Evolutionary conservation across 2,888 invertebrate genomes (phyloP), one percentile per base, ranked within the genome.

Genomic region (Steromphala cineraria): DNA sequence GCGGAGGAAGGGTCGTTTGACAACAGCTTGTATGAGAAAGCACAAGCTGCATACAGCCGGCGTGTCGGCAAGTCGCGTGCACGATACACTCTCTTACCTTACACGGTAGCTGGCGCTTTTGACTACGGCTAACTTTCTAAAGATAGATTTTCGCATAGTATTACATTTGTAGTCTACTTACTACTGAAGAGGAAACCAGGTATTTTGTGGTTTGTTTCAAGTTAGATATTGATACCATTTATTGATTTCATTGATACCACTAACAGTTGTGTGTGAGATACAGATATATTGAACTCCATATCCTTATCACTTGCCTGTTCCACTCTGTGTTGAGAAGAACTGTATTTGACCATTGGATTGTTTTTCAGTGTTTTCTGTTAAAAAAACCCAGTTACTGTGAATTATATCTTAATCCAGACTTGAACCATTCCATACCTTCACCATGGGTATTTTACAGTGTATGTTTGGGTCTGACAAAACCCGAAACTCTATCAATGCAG

Each of bases 101-200:
- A 62, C 62, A 62, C 62, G 62, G 62, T 62, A 62, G 62, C 62
- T 62, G 28, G 62, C 62, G 62, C 62, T 28, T 62, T 62, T 62
- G 62, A 62, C 62, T 62, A 24, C 15, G 28, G 62, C 62, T 62
- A 28, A 28, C 62, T 62, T 62, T 62, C 62, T 62, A 62, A 62
- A 62, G 62, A 62, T 62, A 62, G 62, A 62, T 62, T 62, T 62
- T 62, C 62, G 62, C 62, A n/a, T 62, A 62, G 62, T 62, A 62
- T 62, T 62, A 62, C 62, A 62, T 62, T 24, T 62, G 62, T 62
- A 62, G 62, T 62, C 62, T 46, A 46, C 46, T 62, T 62, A 62
- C 62, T 62, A 62, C 28, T 62, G 28, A 62, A 62, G 62, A 62
- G 62, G 15, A 62, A 62, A 28, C 28, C 28, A 28, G 62, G 28